These are phyloP conservation scores for Gasterosteus nipponicus DNA, from an alignment of 2,113 vertebrate genomes.

Conservation along the genomic window DNA sequence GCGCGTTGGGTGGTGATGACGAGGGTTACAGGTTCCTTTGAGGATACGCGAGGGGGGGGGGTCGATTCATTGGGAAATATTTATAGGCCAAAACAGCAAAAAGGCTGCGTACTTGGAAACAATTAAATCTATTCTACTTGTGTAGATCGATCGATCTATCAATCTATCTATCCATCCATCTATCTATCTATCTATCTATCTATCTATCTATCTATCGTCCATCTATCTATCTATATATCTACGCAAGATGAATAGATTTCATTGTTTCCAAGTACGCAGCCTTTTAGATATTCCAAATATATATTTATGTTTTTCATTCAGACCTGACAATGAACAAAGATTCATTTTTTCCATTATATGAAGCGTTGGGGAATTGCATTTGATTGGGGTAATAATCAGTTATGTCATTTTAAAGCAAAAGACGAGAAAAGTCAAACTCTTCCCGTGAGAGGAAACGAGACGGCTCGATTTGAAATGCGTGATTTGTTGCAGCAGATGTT, in stretches of 20 bases:
- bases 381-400: not conserved
- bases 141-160: no score
- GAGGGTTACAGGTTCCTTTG: slow-evolving; percentile 27
- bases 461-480: not conserved
- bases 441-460: not conserved
- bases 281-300: not conserved
- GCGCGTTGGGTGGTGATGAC: not conserved
- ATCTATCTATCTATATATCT: not conserved
- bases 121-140: no score
- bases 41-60: slow-evolving; percentile 22
- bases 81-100: slow-evolving; percentile 1
- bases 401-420: not conserved
- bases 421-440: not conserved
- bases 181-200: not conserved
- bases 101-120: not conserved
- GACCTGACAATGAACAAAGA: not conserved
- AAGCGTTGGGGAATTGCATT: not conserved
- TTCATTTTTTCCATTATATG: not conserved
- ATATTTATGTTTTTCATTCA: not conserved
- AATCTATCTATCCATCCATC: no score
- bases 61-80: slow-evolving; percentile 15
- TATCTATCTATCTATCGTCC: no score
- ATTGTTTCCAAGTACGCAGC: not conserved
- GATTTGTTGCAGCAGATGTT: not conserved
- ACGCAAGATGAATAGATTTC: not conserved